These are phyloP conservation scores for Andrena chrysosceles DNA, from an alignment of 2,888 invertebrate species.

Conservation along the genomic window DNA sequence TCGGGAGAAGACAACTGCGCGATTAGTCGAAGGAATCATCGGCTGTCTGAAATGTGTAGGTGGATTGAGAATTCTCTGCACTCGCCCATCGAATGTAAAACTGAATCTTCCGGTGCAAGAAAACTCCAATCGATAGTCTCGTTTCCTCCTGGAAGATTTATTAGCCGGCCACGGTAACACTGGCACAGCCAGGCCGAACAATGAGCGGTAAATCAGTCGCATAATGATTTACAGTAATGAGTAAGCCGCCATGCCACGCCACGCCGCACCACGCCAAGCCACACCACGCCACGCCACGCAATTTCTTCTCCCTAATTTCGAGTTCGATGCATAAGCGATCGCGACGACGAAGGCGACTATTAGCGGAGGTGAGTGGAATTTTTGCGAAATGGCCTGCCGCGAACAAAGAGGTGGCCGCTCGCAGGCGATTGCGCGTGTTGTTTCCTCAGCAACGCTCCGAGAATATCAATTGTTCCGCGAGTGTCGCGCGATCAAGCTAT, in stretches of 20 bases:
- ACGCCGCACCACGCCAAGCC: background rate
- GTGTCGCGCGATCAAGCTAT: background rate
- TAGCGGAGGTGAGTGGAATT: background rate
- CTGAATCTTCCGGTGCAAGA: too few species aligned
- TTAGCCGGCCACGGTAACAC: conserved; percentile 75
- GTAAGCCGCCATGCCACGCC: conserved; percentile 33
- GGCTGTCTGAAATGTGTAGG: background rate
- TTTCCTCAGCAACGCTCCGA: conserved; percentile 38
- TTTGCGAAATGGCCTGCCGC: background rate
- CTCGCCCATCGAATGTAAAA: background rate
- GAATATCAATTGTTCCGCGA: background rate
- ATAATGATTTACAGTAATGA: conserved; percentile 83
- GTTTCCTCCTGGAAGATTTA: conserved; percentile 72
- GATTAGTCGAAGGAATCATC: background rate
- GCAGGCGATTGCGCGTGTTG: background rate
- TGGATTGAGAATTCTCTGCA: background rate
- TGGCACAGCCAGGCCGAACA: conserved; percentile 72
- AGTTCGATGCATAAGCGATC: conserved; percentile 21
- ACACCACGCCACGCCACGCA: background rate
- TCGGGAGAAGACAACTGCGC: background rate
- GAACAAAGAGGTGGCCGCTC: background rate
- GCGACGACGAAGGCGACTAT: conserved; percentile 10
- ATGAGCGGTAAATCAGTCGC: conserved; percentile 80
- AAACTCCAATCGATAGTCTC: conserved; percentile 29
- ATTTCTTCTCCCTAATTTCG: conserved; percentile 43